Conservation (phyloP, 2,113 vertebrate species). For the Ciconia maguari region DNA sequence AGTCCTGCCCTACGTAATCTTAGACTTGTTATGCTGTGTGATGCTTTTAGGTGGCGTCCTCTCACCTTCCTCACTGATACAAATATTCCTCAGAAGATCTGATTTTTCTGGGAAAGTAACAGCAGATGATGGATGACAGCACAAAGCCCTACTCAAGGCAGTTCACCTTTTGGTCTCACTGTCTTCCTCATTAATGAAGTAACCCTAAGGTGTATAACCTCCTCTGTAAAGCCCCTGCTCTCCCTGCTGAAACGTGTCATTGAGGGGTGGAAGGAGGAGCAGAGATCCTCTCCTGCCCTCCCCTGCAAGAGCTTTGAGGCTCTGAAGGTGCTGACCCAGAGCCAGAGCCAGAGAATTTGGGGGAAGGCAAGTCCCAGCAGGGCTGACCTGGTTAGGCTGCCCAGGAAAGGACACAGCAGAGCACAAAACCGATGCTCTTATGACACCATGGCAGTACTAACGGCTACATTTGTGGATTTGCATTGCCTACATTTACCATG, state of each 20-base stretch:
- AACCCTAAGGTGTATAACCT: not conserved
- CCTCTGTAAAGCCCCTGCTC: not conserved
- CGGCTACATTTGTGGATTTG: not conserved
- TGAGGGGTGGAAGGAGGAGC: not conserved
- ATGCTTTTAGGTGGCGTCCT: not conserved
- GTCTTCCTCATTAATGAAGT: not conserved
- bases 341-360: not conserved
- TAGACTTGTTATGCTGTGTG: not conserved
- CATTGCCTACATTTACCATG: not conserved
- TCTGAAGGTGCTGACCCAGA: not conserved
- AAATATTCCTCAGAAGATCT: not conserved
- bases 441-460: not conserved
- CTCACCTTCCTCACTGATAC: not conserved
- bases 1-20: not conserved
- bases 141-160: not conserved
- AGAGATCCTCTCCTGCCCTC: not conserved
- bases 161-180: not conserved
- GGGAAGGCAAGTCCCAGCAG: not conserved
- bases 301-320: not conserved
- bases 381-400: not conserved
- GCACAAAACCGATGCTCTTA: not conserved
- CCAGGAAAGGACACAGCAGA: not conserved
- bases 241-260: not conserved
- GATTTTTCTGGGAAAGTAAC: not conserved
- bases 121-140: not conserved